phyloP scores from a whole-genome alignment of 2,888 invertebrate genomes.

The Chymomyza amoena region DNA sequence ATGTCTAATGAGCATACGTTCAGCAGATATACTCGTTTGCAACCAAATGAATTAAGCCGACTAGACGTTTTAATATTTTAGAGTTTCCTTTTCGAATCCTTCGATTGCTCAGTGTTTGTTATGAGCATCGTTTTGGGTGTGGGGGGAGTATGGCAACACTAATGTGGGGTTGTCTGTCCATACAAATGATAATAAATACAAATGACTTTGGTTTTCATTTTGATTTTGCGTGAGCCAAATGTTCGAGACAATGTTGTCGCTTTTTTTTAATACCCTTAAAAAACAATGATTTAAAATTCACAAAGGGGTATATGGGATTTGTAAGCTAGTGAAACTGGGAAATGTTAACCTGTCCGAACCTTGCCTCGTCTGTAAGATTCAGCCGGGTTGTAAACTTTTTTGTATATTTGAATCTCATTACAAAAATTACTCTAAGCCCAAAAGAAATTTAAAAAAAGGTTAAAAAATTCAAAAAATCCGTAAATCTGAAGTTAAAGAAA shows the following conservation, averaged over 20 bases:
- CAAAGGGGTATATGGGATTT: too few species aligned
- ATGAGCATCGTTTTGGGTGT: neutral
- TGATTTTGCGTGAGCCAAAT: conserved; percentile 23
- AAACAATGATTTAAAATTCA: neutral
- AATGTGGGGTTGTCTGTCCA: conserved; percentile 18
- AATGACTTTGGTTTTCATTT: conserved; percentile 67
- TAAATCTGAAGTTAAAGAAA: too few species aligned
- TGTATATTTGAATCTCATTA: too few species aligned
- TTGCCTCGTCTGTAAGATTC: too few species aligned
- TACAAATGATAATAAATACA: conserved; percentile 67
- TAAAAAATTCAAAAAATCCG: too few species aligned
- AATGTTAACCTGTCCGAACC: too few species aligned
- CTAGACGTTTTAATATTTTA: neutral
- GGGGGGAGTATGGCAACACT: neutral
- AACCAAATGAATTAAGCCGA: neutral
- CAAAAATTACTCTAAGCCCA: too few species aligned
- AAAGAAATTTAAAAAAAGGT: too few species aligned
- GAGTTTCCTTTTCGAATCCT: neutral
- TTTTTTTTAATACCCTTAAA: conserved; percentile 23
- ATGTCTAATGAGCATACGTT: conserved; percentile 63
- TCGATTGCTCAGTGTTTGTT: neutral
- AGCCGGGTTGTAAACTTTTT: too few species aligned
- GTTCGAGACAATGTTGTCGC: neutral
- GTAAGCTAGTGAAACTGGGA: too few species aligned
- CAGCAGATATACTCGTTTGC: too few species aligned